Percentiles rank a stretch among this genome's conserved stretches.
Evolutionary conservation across 2,113 vertebrate species (phyloP).

Genomic region (Nesoenas mayeri): DNA sequence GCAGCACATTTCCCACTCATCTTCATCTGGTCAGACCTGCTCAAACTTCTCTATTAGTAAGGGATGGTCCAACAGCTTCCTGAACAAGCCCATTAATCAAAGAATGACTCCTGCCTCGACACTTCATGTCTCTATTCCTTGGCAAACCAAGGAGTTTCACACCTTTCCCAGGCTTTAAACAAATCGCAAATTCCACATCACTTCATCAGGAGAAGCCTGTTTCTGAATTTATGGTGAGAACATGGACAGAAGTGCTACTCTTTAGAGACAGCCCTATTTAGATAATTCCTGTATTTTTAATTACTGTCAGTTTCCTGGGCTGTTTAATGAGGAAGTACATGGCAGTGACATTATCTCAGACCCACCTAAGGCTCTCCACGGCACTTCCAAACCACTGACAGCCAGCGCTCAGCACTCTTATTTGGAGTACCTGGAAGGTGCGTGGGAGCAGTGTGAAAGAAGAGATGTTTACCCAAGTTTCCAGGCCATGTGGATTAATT

Average conservation of each 20-base stretch:
- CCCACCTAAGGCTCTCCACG: background rate
- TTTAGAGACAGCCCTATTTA: conserved; percentile 32
- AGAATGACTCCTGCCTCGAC: background rate
- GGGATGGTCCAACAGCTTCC: background rate
- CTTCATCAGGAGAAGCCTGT: background rate
- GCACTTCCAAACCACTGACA: background rate
- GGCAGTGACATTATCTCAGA: background rate
- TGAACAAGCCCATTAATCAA: background rate
- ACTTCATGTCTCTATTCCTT: background rate
- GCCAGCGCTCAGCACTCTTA: background rate
- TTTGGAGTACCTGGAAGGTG: background rate
- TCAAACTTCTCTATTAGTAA: background rate
- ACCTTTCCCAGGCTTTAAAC: background rate
- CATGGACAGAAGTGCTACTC: background rate
- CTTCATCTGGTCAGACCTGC: background rate
- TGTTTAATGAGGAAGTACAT: background rate
- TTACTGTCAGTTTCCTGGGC: conserved; percentile 7
- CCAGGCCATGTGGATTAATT: background rate
- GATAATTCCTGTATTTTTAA: conserved; percentile 22
- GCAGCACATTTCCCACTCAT: background rate
- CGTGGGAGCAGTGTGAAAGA: background rate
- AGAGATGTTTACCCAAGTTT: background rate
- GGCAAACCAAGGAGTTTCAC: background rate
- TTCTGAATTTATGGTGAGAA: background rate
- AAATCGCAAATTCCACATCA: background rate